Conservation (phyloP, 2,113 vertebrate species). For the Ivindomyrus marchei region DNA sequence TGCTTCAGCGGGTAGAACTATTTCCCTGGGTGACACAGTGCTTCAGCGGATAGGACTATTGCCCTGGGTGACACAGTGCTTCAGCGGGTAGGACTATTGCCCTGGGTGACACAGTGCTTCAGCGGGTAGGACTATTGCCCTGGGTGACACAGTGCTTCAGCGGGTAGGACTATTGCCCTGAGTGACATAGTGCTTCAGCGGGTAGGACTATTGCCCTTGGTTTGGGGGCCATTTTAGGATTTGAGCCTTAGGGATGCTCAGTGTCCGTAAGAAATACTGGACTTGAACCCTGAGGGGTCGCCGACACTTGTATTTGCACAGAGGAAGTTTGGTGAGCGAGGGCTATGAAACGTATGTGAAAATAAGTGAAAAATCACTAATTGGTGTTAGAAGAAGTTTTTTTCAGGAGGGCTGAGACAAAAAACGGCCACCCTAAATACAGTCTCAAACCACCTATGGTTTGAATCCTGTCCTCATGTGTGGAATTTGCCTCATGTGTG, state of each 20-base stretch:
- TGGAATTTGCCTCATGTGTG: background rate
- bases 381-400: background rate
- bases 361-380: background rate
- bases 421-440: background rate
- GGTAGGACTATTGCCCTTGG: no score
- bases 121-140: background rate
- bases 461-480: background rate
- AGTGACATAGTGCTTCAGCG: background rate
- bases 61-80: no score
- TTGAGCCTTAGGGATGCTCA: background rate
- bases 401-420: background rate
- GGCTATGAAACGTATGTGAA: background rate
- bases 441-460: background rate
- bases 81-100: no score
- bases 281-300: background rate
- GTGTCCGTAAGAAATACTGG: background rate
- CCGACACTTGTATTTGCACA: background rate
- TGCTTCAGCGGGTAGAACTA: background rate
- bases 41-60: no score
- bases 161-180: background rate
- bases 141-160: no score
- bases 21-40: background rate
- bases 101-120: background rate
- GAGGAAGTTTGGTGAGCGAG: background rate
- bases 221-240: background rate